Conservation (phyloP, 1,140 invertebrate species). For the Wiebesia pumilae region DNA sequence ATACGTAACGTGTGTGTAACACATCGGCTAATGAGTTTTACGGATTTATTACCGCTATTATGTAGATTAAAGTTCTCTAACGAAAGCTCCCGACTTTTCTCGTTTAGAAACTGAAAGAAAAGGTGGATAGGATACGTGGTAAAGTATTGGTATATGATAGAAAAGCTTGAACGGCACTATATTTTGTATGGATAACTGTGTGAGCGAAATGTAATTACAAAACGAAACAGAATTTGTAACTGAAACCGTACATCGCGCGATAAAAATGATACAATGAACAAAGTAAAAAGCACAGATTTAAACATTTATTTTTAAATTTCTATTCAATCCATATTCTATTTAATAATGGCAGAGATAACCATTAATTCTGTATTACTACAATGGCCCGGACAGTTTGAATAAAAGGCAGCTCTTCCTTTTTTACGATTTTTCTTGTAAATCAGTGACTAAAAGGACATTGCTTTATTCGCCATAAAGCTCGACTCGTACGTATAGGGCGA, state of each 20-base stretch:
- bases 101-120: neutral
- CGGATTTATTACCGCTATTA: neutral
- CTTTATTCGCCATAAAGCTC: neutral
- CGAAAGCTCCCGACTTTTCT: neutral
- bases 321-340: too few species aligned
- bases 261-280: too few species aligned
- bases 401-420: neutral
- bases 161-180: too few species aligned
- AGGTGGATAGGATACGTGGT: neutral
- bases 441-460: neutral
- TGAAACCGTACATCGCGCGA: too few species aligned
- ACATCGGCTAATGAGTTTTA: neutral
- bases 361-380: too few species aligned
- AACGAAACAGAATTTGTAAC: too few species aligned
- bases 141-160: neutral
- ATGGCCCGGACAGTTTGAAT: too few species aligned
- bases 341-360: too few species aligned
- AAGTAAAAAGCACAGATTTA: too few species aligned
- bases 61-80: neutral
- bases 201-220: too few species aligned
- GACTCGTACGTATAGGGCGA: neutral
- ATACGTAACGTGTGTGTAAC: neutral
- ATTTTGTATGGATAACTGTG: too few species aligned
- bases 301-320: too few species aligned
- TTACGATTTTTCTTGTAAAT: neutral